Evolutionary conservation across 1,140 invertebrate genomes (phyloP).

Genomic region (Druon quercuslanigerum): DNA sequence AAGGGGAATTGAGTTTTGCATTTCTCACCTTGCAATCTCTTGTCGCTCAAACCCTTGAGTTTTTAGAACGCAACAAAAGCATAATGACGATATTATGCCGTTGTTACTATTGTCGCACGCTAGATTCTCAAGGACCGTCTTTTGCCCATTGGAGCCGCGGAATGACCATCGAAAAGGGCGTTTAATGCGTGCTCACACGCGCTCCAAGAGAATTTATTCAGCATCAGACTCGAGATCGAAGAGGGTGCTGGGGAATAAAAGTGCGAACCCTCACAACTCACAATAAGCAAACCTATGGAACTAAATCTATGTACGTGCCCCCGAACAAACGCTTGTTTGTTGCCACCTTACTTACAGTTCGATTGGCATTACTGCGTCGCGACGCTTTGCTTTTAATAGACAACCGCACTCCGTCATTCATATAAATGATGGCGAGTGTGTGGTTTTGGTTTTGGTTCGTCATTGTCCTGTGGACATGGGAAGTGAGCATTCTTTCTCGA

Average conservation of each 20-base stretch:
- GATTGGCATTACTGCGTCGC: slow-evolving; percentile 44
- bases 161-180: slow-evolving; percentile 43
- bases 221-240: slow-evolving; percentile 47
- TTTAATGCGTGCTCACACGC: slow-evolving; percentile 56
- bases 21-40: neutral
- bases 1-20: too few species aligned
- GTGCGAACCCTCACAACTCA: slow-evolving; percentile 47
- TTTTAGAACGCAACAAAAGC: neutral
- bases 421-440: slow-evolving; percentile 48
- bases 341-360: slow-evolving; percentile 58
- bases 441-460: slow-evolving; percentile 37
- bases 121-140: slow-evolving; percentile 39
- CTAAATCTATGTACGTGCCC: slow-evolving; percentile 43
- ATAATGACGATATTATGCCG: slow-evolving; percentile 20
- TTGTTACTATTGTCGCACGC: slow-evolving; percentile 17
- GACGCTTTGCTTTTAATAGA: slow-evolving; percentile 47
- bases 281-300: slow-evolving; percentile 27
- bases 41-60: neutral
- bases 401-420: slow-evolving; percentile 45
- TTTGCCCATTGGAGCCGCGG: slow-evolving; percentile 36
- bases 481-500: slow-evolving; percentile 50
- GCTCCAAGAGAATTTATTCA: slow-evolving; percentile 52
- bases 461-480: slow-evolving; percentile 55
- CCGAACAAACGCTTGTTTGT: slow-evolving; percentile 51
- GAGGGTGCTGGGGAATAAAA: slow-evolving; percentile 54